These are phyloP conservation scores for Tipula unca DNA, from an alignment of 2,888 invertebrate genomes.

Conservation along the genomic window DNA sequence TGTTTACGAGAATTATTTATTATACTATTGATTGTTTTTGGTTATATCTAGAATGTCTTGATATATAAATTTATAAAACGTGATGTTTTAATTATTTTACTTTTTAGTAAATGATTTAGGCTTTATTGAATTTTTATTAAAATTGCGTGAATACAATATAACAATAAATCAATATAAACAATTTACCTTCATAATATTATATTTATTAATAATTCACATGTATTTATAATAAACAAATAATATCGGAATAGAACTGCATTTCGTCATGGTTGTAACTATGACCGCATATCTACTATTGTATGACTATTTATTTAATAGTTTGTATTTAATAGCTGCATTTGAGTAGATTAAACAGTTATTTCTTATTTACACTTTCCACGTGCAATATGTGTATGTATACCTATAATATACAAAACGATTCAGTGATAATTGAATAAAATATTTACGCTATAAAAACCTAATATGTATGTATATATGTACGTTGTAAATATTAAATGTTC, in stretches of 20 bases:
- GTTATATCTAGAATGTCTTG: not conserved
- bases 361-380: not conserved
- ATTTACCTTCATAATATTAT: not conserved
- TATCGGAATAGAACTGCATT: not conserved
- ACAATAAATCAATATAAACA: not conserved
- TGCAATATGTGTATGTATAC: too few species aligned
- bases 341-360: not conserved
- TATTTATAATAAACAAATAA: not conserved
- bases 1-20: not conserved
- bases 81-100: not conserved
- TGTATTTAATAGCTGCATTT: not conserved
- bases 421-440: not conserved
- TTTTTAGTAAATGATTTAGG: not conserved
- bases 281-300: not conserved
- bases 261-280: not conserved
- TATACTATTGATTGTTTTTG: not conserved
- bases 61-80: not conserved
- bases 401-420: not conserved
- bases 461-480: not conserved
- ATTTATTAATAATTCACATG: not conserved
- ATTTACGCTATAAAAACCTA: not conserved
- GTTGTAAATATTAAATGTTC: not conserved
- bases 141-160: not conserved
- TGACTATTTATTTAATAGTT: not conserved
- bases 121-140: not conserved